A percentile compares a stretch with the other conserved stretches of the same genome.
These are phyloP conservation scores for Liasis olivaceus DNA, from an alignment of 2,797 vertebrate species.

Conservation along the genomic window DNA sequence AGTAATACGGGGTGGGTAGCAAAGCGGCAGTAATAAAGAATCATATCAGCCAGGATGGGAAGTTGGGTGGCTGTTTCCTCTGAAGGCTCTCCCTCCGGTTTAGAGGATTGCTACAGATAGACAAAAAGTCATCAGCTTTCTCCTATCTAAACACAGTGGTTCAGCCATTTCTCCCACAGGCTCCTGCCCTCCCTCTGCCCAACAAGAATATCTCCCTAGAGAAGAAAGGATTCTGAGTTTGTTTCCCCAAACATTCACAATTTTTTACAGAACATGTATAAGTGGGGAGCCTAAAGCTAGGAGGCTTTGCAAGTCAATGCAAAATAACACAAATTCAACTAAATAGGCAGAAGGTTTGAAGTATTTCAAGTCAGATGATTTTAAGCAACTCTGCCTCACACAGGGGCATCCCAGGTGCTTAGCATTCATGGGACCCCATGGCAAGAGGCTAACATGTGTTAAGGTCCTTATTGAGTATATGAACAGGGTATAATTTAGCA, in stretches of 20 bases:
- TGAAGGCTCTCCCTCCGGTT: constrained; percentile 78
- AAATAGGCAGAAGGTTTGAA: background rate
- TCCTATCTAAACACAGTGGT: background rate
- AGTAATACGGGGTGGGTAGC: constrained; percentile 85
- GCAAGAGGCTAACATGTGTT: background rate
- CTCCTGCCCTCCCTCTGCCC: background rate
- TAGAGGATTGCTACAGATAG: constrained; percentile 80
- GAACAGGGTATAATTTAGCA: background rate
- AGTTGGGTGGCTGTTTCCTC: constrained; percentile 78
- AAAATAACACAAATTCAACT: background rate
- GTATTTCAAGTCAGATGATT: background rate
- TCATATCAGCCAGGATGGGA: constrained; percentile 92
- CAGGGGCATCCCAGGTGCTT: background rate
- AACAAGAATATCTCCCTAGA: background rate
- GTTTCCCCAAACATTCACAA: background rate
- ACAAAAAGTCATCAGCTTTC: rapidly evolving
- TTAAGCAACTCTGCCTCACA: background rate
- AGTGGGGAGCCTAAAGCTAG: background rate
- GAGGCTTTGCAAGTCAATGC: background rate
- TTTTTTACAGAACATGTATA: background rate
- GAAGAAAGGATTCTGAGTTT: background rate
- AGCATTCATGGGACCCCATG: background rate
- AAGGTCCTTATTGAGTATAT: background rate
- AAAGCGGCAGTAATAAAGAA: constrained; percentile 93
- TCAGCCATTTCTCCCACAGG: background rate